These are phyloP conservation scores for Pyrgilauda ruficollis DNA, from an alignment of 2,113 vertebrate genomes.

Conservation along the genomic window DNA sequence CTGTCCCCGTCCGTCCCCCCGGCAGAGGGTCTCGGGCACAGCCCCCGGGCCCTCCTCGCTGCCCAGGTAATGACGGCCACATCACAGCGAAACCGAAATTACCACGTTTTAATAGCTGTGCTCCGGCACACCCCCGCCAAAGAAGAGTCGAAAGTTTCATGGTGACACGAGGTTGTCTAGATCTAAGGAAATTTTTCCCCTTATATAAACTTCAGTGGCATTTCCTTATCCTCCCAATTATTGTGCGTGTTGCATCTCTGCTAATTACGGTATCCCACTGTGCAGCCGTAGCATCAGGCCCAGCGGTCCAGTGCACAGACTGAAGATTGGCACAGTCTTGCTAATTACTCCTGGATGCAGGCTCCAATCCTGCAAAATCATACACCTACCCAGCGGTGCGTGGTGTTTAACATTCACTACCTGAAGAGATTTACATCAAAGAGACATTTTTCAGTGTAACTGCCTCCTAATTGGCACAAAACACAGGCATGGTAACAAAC, in stretches of 20 bases:
- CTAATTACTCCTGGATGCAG: conserved; percentile 25
- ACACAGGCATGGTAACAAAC: conserved; percentile 25
- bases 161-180: background rate
- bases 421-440: conserved; percentile 59
- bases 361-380: conserved; percentile 22
- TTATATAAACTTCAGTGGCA: background rate
- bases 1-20: accelerated
- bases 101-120: background rate
- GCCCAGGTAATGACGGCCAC: background rate
- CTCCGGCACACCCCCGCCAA: background rate
- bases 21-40: background rate
- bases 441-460: conserved; percentile 14
- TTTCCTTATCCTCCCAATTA: conserved; percentile 42
- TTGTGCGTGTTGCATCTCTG: conserved; percentile 4
- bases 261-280: conserved; percentile 26
- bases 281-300: background rate
- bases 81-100: background rate
- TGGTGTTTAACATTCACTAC: conserved; percentile 57
- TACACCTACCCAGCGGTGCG: background rate
- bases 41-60: background rate
- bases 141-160: background rate
- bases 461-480: conserved; percentile 54
- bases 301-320: background rate
- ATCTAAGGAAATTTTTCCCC: background rate
- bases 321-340: conserved; percentile 9